These are phyloP conservation scores for Sinopyrophorus schimmeli DNA, from an alignment of 2,888 invertebrate species.

Conservation along the genomic window DNA sequence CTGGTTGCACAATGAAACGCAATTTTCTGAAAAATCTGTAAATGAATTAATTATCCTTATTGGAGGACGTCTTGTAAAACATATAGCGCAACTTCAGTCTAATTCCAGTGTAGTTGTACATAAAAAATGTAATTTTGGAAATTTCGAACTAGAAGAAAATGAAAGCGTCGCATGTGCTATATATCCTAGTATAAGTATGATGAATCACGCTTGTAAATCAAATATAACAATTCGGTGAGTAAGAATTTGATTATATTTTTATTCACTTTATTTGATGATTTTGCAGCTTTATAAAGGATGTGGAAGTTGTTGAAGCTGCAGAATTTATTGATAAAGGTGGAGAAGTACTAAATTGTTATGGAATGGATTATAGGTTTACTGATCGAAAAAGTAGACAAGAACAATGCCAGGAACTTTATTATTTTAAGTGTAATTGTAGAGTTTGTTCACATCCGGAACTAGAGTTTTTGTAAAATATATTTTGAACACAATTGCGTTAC, in stretches of 20 bases:
- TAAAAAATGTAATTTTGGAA: conserved; percentile 37
- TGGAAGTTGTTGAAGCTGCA: conserved; percentile 71
- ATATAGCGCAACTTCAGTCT: conserved; percentile 72
- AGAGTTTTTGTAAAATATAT: too few species aligned
- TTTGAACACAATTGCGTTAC: too few species aligned
- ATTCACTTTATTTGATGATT: conserved; percentile 11
- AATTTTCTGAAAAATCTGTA: conserved; percentile 50
- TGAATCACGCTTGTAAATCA: conserved; percentile 92
- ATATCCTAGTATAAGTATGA: conserved; percentile 83
- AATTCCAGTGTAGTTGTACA: conserved; percentile 53
- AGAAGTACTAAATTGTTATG: conserved; percentile 86
- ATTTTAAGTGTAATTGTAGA: conserved; percentile 76
- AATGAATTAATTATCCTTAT: conserved; percentile 50
- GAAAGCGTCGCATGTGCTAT: conserved; percentile 72
- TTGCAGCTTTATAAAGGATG: conserved; percentile 70
- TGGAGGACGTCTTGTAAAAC: conserved; percentile 71
- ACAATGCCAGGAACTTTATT: conserved; percentile 70
- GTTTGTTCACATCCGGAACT: too few species aligned
- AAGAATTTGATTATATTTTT: too few species aligned
- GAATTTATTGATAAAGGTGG: conserved; percentile 65
- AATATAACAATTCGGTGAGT: conserved; percentile 73
- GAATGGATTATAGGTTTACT: conserved; percentile 72
- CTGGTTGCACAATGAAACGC: conserved; percentile 51
- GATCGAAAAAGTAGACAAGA: conserved; percentile 63
- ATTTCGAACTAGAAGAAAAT: conserved; percentile 52